These are phyloP conservation scores for Patagioenas fasciata DNA, from an alignment of 2,113 vertebrate genomes.

Conservation along the genomic window DNA sequence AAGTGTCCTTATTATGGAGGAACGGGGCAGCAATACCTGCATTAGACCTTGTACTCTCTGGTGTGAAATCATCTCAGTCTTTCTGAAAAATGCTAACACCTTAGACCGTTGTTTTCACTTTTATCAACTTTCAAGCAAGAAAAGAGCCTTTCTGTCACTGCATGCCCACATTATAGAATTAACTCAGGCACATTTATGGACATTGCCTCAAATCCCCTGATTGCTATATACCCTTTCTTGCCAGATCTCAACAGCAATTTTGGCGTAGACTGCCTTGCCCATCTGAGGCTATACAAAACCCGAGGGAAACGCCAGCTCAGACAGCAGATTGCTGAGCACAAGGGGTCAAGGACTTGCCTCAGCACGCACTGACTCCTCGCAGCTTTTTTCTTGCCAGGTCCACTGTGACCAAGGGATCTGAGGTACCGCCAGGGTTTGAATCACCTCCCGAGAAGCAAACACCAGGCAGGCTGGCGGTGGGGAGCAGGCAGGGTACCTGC, in stretches of 20 bases:
- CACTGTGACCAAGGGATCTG: rapidly evolving
- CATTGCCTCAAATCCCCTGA: neutral
- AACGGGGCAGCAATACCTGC: neutral
- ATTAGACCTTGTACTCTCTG: neutral
- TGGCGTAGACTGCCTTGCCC: neutral
- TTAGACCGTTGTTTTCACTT: neutral
- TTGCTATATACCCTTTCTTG: neutral
- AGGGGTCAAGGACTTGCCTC: neutral
- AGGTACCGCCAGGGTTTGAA: neutral
- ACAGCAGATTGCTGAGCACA: rapidly evolving
- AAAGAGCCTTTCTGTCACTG: rapidly evolving
- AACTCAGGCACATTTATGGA: neutral
- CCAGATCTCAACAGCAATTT: rapidly evolving
- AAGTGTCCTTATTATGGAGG: neutral
- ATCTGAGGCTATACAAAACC: neutral
- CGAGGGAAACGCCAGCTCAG: rapidly evolving
- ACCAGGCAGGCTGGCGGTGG: neutral
- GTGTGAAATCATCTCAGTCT: neutral
- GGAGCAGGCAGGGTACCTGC: neutral
- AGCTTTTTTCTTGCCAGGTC: neutral
- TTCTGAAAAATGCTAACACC: neutral
- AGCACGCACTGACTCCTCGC: neutral
- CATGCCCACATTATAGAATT: neutral
- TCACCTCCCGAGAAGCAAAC: neutral
- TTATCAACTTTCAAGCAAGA: neutral